Base-by-base conservation (phyloP, 2,888 invertebrate species). In the Andrena minutula region DNA sequence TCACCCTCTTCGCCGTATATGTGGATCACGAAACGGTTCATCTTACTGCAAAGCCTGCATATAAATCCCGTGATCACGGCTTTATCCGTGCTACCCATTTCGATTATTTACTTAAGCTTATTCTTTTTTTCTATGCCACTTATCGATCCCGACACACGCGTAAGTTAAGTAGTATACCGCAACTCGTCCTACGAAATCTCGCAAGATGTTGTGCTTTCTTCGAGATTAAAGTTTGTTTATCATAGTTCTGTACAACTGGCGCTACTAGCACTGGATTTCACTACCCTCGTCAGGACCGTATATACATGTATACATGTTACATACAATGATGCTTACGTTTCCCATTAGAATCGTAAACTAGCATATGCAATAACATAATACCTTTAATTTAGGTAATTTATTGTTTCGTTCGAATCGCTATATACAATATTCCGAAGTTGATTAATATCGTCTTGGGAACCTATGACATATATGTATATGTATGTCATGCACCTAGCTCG, bases 1-100 rank as follows among this genome's bases (percentile, higher is more conserved):
- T 96, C 95, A 69, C 97, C 97, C 94, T 96, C 97, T 89, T 96
- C 96, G 56, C 97, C 97, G 93, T 97, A 97, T 88, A 97, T 96
- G 93, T 97, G 97, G 89, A 97, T 96, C 74, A 97, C 97, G 90
- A 96, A 96, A 92, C 96, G 96, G 94, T 97, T 97, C 96, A 97
- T 97, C 95, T 97, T 97, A 47, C 97, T 97, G 94, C 98, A 98
- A 82, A 98, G 95, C 92, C 97, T 96, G 94, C 98, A 98, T 92
- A 98, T 96, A 94, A 97, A 98, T 87, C 97, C 97, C 70, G 97
- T 97, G 91, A 97, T 95, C 88, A 97, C 95, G 71, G 97, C 97
- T 94, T 96, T 96, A 89, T 97, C 97, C 90, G 97, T 96, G 92
- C 97, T 97, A 65, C 98, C 98, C 98, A 98, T 91, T 90, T 94